Conservation (phyloP, 2,113 vertebrate species). For the Marmota flaviventris region DNA sequence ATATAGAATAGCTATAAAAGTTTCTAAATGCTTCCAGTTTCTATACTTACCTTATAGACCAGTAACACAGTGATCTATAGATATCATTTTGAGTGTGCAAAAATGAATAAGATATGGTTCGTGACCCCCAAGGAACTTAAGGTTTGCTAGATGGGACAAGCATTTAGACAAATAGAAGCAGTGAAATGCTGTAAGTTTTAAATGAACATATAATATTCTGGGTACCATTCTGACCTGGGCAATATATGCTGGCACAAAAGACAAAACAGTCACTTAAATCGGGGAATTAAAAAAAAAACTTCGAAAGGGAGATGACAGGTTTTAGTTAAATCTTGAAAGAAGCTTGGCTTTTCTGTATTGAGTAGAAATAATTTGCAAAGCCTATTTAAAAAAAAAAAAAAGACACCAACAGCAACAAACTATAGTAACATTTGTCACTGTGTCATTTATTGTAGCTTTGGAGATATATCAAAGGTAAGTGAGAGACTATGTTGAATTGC, state of each 20-base stretch:
- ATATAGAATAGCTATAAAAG: not conserved
- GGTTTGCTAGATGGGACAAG: not conserved
- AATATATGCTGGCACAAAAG: not conserved
- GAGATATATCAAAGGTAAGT: constrained; percentile 62
- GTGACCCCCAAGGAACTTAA: not conserved
- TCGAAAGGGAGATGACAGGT: not conserved
- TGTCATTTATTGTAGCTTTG: not conserved
- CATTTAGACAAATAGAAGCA: not conserved
- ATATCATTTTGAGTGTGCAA: constrained; percentile 11
- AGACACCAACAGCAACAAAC: not conserved
- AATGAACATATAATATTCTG: not conserved
- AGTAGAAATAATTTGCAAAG: constrained; percentile 23
- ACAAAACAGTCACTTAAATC: not conserved
- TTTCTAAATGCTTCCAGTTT: constrained; percentile 31
- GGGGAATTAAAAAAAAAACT: constrained; percentile 16
- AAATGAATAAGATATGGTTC: not conserved
- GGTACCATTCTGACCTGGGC: not conserved
- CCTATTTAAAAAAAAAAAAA: constrained; percentile 32
- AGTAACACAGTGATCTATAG: not conserved
- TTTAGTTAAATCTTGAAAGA: constrained; percentile 50
- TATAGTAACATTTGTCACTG: not conserved
- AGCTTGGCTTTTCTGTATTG: constrained; percentile 13
- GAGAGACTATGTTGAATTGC: not conserved
- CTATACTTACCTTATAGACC: not conserved
- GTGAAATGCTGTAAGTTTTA: not conserved